These are phyloP conservation scores for Choristoneura rosaceana DNA, from an alignment of 2,888 invertebrate genomes.

Conservation along the genomic window DNA sequence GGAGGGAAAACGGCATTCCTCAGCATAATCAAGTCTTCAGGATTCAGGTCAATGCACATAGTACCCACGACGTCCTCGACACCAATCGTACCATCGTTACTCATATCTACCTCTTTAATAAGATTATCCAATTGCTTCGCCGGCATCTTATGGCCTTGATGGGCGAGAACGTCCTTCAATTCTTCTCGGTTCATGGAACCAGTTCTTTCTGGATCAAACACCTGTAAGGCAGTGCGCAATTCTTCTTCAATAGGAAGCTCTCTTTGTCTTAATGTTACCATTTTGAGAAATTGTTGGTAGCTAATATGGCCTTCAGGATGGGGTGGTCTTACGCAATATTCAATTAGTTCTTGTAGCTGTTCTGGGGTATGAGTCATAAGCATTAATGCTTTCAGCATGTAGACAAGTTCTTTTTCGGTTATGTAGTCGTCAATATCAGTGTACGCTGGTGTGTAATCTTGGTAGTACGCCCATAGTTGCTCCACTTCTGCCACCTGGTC, in stretches of 20 bases:
- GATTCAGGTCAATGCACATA: conserved; percentile 75
- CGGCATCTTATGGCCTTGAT: conserved; percentile 69
- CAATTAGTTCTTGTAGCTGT: conserved; percentile 71
- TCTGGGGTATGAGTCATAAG: conserved; percentile 74
- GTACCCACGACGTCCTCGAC: conserved; percentile 78
- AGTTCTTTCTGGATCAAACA: conserved; percentile 65
- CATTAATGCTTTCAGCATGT: conserved; percentile 72
- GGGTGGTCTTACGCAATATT: conserved; percentile 70
- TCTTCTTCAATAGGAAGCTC: conserved; percentile 72
- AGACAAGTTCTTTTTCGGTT: conserved; percentile 73
- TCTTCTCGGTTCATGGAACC: conserved; percentile 68
- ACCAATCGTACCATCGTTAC: conserved; percentile 75
- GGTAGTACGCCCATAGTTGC: conserved; percentile 73
- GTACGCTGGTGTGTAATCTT: conserved; percentile 76
- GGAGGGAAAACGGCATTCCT: conserved; percentile 58
- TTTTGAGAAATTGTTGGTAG: conserved; percentile 74
- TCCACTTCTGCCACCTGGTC: conserved; percentile 76
- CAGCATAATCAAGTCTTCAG: conserved; percentile 70
- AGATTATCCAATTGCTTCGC: conserved; percentile 65
- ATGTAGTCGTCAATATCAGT: conserved; percentile 70
- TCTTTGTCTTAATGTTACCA: conserved; percentile 72
- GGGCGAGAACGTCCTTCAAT: conserved; percentile 65
- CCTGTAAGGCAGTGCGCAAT: conserved; percentile 66
- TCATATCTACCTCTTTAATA: conserved; percentile 76
- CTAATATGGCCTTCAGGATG: conserved; percentile 72